These are phyloP conservation scores for Oxyruncus cristatus DNA, from an alignment of 2,113 vertebrate genomes.

Conservation along the genomic window DNA sequence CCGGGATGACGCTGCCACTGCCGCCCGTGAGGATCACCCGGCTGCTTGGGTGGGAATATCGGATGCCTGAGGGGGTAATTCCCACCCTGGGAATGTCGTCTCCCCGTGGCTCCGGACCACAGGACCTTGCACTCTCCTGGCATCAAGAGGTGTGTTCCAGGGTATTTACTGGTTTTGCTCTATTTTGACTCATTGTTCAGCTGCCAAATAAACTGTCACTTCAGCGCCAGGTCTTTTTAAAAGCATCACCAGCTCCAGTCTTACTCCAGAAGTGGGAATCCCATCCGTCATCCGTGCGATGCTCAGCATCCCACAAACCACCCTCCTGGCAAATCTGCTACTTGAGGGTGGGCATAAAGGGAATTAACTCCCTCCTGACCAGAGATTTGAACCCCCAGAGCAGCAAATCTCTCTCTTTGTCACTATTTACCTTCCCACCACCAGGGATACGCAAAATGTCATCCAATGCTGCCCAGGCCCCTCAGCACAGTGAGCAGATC, in stretches of 20 bases:
- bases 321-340: not conserved
- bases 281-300: rapidly evolving
- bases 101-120: not conserved
- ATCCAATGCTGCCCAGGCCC: not conserved
- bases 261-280: not conserved
- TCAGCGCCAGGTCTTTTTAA: not conserved
- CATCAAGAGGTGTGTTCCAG: not conserved
- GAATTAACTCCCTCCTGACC: not conserved
- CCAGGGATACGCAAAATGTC: not conserved
- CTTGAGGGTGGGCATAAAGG: not conserved
- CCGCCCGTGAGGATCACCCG: not conserved
- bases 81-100: not conserved
- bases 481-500: not conserved
- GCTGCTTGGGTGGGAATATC: rapidly evolving
- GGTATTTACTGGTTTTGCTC: not conserved
- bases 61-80: not conserved
- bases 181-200: not conserved
- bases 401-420: not conserved
- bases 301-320: not conserved
- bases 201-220: not conserved
- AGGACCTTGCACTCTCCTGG: not conserved
- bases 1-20: not conserved
- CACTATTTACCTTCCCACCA: rapidly evolving
- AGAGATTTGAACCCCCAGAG: not conserved
- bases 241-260: not conserved